Conservation (phyloP, 2,797 vertebrate species). For the Lagocephalus sceleratus region DNA sequence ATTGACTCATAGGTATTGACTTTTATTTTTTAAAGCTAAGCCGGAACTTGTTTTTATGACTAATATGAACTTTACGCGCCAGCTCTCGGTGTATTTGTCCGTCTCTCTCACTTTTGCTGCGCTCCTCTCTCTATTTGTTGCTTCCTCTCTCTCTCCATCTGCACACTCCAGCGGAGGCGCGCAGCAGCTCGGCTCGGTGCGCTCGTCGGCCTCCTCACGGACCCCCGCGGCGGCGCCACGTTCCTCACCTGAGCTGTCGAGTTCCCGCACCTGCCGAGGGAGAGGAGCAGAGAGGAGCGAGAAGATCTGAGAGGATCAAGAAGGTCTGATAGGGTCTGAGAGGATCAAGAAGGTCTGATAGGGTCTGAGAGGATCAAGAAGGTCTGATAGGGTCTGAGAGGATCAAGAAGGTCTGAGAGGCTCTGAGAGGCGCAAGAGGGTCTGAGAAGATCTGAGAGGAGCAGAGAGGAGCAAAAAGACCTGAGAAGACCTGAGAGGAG, state of each 20-base stretch:
- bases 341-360: too few species aligned
- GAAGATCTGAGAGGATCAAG: too few species aligned
- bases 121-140: background rate
- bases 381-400: too few species aligned
- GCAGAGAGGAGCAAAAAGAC: too few species aligned
- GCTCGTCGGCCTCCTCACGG: conserved; percentile 7
- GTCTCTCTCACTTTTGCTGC: conserved; percentile 11
- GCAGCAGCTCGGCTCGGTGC: conserved; percentile 17
- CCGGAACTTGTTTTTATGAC: fast-evolving
- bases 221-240: conserved; percentile 9
- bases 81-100: background rate
- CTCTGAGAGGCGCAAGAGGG: too few species aligned
- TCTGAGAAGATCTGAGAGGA: too few species aligned
- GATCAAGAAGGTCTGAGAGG: too few species aligned
- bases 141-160: conserved; percentile 7
- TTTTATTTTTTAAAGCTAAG: conserved; percentile 12
- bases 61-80: background rate
- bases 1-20: fast-evolving
- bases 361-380: too few species aligned
- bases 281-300: conserved; percentile 18
- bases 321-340: too few species aligned
- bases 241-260: conserved; percentile 49
- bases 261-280: background rate
- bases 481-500: too few species aligned
- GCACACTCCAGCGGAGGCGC: background rate